A percentile compares a stretch with the other conserved stretches of the same genome.
Conservation (phyloP, 2,113 vertebrate species). For the Orthonyx spaldingii region DNA sequence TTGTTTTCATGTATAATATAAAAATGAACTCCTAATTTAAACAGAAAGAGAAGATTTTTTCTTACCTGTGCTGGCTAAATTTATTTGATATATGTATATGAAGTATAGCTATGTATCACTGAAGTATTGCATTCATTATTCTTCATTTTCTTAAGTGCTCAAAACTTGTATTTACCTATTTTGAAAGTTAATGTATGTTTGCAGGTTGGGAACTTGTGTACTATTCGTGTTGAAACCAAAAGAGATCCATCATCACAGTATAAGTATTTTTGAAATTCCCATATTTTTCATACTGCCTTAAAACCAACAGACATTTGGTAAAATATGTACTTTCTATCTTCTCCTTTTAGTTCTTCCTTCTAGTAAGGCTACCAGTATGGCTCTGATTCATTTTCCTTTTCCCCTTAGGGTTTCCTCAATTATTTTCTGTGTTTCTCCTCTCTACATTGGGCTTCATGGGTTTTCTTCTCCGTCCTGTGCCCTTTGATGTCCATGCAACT, state of each 20-base stretch:
- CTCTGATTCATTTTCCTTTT: neutral
- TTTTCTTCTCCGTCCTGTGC: neutral
- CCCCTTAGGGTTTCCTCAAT: neutral
- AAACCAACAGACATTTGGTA: neutral
- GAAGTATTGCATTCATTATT: neutral
- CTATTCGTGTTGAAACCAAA: neutral
- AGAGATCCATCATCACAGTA: neutral
- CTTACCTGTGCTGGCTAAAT: neutral
- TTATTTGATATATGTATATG: neutral
- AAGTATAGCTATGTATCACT: neutral
- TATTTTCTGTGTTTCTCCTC: neutral
- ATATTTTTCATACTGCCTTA: neutral
- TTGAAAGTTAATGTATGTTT: neutral
- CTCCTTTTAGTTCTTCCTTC: neutral
- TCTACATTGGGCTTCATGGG: fast-evolving
- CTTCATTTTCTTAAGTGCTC: neutral
- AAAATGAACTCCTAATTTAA: neutral
- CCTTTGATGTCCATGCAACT: neutral
- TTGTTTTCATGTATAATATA: neutral
- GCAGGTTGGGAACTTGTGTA: neutral
- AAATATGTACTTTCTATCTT: neutral
- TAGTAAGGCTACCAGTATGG: neutral
- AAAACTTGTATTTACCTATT: neutral
- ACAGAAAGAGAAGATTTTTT: neutral
- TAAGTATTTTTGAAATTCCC: neutral